Evolutionary conservation across 2,113 vertebrate genomes (phyloP).

Genomic region (Podilymbus podiceps): DNA sequence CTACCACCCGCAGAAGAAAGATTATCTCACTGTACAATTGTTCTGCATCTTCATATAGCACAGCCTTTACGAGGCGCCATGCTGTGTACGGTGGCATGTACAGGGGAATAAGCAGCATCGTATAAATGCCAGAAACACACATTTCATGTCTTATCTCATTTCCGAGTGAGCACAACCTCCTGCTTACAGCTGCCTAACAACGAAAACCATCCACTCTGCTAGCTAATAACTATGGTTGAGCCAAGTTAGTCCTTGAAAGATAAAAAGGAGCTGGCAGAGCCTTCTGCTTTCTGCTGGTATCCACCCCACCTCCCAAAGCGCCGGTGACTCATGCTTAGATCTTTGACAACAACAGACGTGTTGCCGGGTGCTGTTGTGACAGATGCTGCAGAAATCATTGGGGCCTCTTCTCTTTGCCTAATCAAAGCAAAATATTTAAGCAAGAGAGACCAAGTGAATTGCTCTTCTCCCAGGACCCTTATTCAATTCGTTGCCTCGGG

Average conservation of each 20-base stretch:
- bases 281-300: background rate
- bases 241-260: background rate
- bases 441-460: background rate
- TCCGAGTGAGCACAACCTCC: background rate
- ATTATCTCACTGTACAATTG: rapidly evolving
- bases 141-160: background rate
- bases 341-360: background rate
- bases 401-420: background rate
- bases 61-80: background rate
- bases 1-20: background rate
- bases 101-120: background rate
- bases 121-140: rapidly evolving
- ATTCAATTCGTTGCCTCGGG: background rate
- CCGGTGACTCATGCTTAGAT: background rate
- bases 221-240: background rate
- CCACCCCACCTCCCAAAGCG: background rate
- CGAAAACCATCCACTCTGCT: background rate
- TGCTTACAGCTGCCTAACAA: background rate
- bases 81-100: rapidly evolving
- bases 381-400: background rate
- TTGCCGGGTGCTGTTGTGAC: background rate
- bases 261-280: background rate
- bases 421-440: background rate
- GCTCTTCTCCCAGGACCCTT: background rate
- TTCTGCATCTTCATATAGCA: rapidly evolving